A percentile compares a stretch with the other conserved stretches of the same genome.
These are phyloP conservation scores for Yponomeuta cagnagella DNA, from an alignment of 2,888 invertebrate genomes.

Conservation along the genomic window DNA sequence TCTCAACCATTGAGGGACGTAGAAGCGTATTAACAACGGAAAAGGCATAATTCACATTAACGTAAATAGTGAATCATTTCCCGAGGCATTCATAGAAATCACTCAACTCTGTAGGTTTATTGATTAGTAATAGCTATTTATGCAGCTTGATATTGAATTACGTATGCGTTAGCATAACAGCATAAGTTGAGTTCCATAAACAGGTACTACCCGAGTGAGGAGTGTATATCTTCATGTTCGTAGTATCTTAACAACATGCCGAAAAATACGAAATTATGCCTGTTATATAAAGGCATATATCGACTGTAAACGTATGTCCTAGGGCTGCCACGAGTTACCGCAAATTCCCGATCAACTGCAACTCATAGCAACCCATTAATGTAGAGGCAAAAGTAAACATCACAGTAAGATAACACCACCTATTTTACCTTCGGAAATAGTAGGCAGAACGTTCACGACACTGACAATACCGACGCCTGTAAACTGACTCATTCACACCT, in stretches of 20 bases:
- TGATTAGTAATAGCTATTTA: background rate
- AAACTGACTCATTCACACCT: slow-evolving; percentile 72
- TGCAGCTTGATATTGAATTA: slow-evolving; percentile 5
- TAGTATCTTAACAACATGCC: no score
- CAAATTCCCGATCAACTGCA: background rate
- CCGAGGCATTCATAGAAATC: background rate
- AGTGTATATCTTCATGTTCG: background rate
- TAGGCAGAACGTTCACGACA: slow-evolving; percentile 72
- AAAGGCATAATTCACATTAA: background rate
- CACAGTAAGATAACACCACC: background rate
- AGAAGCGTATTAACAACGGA: background rate
- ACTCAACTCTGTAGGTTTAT: background rate
- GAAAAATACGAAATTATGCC: no score
- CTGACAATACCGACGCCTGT: slow-evolving; percentile 71
- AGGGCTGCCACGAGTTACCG: no score
- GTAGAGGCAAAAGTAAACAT: background rate
- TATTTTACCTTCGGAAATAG: slow-evolving; percentile 66
- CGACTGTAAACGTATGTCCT: background rate
- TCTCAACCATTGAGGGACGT: background rate
- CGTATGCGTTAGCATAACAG: slow-evolving; percentile 9
- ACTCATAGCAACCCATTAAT: background rate
- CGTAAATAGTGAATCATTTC: background rate
- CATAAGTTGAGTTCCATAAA: background rate
- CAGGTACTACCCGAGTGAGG: background rate
- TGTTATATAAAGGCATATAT: no score